Base-by-base conservation (phyloP, 2,888 invertebrate species). In the Apamea crenata region DNA sequence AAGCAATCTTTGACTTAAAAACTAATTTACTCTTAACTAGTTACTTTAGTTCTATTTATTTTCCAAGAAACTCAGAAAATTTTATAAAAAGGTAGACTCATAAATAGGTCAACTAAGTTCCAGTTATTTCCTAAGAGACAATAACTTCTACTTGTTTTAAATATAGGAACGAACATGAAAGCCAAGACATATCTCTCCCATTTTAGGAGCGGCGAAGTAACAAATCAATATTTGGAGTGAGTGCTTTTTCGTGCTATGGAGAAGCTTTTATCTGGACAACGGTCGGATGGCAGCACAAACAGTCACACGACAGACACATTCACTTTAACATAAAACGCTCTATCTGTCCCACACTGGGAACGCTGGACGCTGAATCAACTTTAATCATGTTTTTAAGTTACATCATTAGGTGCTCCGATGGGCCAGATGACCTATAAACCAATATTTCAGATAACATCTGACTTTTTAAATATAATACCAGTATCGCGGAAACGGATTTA, bases 201-300 rank as follows among this genome's bases (percentile, higher is more conserved):
- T 95, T 96, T 96, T 96, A 96, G 95, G 94, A 94, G 94, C 94
- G 92, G 92, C 93, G 91, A 95, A 96, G 96, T 96, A 96, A 96
- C 96, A 96, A 96, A 97, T 97, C 96, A 96, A 97, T 97, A 97
- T 96, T 96, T 96, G 95, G 95, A 93, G 96, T 96, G 96, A 97
- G 97, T 97, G 97, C 96, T 97, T 96, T 97, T 96, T 96, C 96
- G 96, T 97, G 97, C 97, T 96, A 96, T 94, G 93, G 94, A 96
- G 96, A 96, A 97, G 96, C 97, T 97, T 97, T 97, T 97, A 96
- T 96, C 96, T 96, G 97, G 96, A 97, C 96, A 96, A 95, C 96
- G 96, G 96, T 94, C 95, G 94, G 94, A 93, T 94, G 92, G 94
- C 93, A 95, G 93, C 94, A 95, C 96, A 96, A 96, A 96, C 95